These are phyloP conservation scores for Falco columbarius DNA, from an alignment of 2,797 vertebrate genomes.

Conservation along the genomic window DNA sequence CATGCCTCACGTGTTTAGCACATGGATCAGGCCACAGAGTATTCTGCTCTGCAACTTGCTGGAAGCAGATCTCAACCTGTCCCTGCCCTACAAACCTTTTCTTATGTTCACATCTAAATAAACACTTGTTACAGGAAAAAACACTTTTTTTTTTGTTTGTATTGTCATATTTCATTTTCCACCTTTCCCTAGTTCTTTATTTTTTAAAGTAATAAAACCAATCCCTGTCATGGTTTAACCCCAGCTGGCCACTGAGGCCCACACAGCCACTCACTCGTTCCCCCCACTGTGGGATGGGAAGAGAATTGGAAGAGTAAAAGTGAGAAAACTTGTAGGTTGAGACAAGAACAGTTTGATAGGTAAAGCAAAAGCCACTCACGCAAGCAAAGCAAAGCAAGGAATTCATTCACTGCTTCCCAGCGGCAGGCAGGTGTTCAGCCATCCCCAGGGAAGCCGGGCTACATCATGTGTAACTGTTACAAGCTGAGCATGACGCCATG, in stretches of 20 bases:
- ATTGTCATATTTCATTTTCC: background rate
- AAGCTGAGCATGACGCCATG: background rate
- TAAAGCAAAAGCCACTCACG: background rate
- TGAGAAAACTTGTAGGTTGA: background rate
- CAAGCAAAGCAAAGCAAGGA: background rate
- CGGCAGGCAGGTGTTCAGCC: background rate
- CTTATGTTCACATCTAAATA: background rate
- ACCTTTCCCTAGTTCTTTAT: background rate
- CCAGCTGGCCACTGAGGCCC: background rate
- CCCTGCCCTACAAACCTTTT: background rate
- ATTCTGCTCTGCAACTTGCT: background rate
- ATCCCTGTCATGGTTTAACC: background rate
- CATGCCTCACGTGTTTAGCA: background rate
- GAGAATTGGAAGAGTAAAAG: background rate
- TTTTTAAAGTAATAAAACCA: background rate
- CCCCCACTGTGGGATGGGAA: background rate
- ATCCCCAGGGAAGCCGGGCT: background rate
- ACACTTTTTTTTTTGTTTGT: fast-evolving
- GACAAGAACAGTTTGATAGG: background rate
- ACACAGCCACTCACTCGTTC: background rate
- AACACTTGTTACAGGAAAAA: background rate
- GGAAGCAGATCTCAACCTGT: background rate
- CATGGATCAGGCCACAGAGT: background rate
- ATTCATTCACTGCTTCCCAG: background rate
- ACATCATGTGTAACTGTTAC: background rate